Conservation (phyloP, 1,140 invertebrate species). For the Aphelenchoides fujianensis region DNA sequence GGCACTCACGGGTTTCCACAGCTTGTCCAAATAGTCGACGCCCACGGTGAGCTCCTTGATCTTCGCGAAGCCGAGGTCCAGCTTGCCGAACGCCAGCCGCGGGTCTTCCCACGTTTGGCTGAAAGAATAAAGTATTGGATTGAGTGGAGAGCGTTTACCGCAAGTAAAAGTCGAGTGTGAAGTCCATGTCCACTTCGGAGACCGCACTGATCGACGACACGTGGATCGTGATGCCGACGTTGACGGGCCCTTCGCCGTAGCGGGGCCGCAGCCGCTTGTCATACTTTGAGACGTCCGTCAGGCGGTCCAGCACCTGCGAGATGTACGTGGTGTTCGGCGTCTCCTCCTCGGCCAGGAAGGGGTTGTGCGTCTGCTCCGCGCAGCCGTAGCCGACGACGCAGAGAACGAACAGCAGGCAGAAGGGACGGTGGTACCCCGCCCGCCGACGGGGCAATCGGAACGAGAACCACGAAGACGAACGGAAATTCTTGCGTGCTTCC, state of each 20-base stretch:
- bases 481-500: no score
- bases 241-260: conserved; percentile 77
- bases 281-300: conserved; percentile 67
- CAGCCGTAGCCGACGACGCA: conserved; percentile 1
- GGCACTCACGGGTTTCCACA: conserved; percentile 80
- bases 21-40: conserved; percentile 90
- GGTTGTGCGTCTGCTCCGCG: conserved; percentile 6
- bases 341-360: conserved; percentile 21
- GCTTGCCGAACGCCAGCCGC: conserved; percentile 80
- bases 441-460: not conserved
- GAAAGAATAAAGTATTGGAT: conserved; percentile 36
- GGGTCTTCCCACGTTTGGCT: conserved; percentile 96
- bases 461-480: not conserved
- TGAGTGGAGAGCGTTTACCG: conserved; percentile 21
- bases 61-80: conserved; percentile 76
- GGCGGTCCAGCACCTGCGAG: conserved; percentile 42
- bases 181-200: conserved; percentile 69
- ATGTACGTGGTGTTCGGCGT: conserved; percentile 31
- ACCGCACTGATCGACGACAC: conserved; percentile 58
- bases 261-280: conserved; percentile 95
- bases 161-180: conserved; percentile 96
- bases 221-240: conserved; percentile 59
- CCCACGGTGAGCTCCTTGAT: conserved; percentile 66
- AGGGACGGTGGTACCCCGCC: not conserved
- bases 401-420: not conserved